Percentiles rank a stretch among this genome's conserved stretches.
Conservation (phyloP, 2,888 invertebrate species). For the Branchipolynoe longqiensis region DNA sequence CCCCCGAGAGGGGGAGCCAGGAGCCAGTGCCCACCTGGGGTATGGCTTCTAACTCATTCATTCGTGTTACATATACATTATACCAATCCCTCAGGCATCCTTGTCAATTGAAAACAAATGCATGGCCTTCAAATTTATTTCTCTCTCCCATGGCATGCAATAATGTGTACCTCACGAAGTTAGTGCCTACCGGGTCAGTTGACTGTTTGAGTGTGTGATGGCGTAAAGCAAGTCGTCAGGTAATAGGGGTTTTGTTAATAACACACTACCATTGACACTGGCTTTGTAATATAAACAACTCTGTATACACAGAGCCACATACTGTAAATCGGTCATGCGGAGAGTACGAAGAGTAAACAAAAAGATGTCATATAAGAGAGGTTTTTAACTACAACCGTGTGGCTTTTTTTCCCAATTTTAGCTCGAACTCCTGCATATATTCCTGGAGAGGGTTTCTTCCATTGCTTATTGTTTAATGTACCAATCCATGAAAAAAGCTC, state of each 20-base stretch:
- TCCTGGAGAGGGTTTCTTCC: background rate
- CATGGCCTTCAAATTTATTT: constrained; percentile 52
- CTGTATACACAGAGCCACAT: background rate
- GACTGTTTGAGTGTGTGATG: background rate
- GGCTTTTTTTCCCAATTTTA: background rate
- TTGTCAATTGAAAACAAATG: constrained; percentile 46
- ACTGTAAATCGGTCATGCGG: too few relatives aligned
- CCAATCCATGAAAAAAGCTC: background rate
- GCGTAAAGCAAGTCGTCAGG: background rate
- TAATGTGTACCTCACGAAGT: constrained; percentile 47
- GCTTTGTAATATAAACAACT: background rate
- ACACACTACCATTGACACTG: too few relatives aligned
- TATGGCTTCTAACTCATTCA: background rate
- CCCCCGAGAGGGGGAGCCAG: too few relatives aligned
- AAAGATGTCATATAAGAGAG: constrained; percentile 26
- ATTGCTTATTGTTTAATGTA: constrained; percentile 36
- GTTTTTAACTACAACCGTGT: constrained; percentile 14
- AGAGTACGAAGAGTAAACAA: background rate
- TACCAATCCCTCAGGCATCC: constrained; percentile 45
- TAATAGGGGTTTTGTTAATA: background rate
- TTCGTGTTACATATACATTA: constrained; percentile 14
- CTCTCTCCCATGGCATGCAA: constrained; percentile 53
- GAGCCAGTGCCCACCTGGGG: too few relatives aligned
- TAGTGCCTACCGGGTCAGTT: constrained; percentile 47
- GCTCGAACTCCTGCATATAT: constrained; percentile 21